Conservation (phyloP, 2,797 vertebrate species). For the Chloroceryle inda region DNA sequence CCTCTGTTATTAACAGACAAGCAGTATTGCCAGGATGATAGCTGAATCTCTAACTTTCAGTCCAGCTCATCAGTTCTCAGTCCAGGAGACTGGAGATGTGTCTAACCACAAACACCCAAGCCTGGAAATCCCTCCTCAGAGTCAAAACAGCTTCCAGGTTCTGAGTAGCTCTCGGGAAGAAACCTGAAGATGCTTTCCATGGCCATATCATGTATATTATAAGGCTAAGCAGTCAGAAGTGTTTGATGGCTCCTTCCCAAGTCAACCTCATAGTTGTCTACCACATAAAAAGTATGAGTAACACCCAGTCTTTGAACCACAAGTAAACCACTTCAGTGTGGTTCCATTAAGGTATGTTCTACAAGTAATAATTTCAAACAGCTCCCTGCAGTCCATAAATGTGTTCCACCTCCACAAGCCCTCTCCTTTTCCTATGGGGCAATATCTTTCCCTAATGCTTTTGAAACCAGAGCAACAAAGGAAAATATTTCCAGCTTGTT, state of each 20-base stretch:
- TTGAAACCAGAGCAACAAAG: conserved; percentile 15
- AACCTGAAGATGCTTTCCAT: neutral
- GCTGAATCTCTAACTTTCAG: neutral
- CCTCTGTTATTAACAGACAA: neutral
- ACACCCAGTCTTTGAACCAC: conserved; percentile 18
- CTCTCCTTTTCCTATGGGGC: neutral
- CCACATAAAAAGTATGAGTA: neutral
- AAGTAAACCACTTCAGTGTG: conserved; percentile 28
- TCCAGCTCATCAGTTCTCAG: fast-evolving
- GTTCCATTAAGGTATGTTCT: conserved; percentile 17
- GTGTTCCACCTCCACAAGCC: neutral
- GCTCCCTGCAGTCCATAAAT: neutral
- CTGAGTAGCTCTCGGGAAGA: neutral
- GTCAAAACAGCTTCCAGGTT: neutral
- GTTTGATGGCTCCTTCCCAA: conserved; percentile 27
- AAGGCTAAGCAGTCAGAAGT: neutral
- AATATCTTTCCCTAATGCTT: neutral
- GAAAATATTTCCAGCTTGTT: conserved; percentile 14
- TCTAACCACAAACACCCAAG: neutral
- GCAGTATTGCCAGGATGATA: neutral
- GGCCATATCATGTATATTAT: neutral
- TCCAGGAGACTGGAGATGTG: neutral
- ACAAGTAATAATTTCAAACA: neutral
- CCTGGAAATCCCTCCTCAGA: conserved; percentile 22
- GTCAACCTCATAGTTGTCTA: neutral